phyloP scores from a whole-genome alignment of 2,888 invertebrate species.

The Mesoligia furuncula region DNA sequence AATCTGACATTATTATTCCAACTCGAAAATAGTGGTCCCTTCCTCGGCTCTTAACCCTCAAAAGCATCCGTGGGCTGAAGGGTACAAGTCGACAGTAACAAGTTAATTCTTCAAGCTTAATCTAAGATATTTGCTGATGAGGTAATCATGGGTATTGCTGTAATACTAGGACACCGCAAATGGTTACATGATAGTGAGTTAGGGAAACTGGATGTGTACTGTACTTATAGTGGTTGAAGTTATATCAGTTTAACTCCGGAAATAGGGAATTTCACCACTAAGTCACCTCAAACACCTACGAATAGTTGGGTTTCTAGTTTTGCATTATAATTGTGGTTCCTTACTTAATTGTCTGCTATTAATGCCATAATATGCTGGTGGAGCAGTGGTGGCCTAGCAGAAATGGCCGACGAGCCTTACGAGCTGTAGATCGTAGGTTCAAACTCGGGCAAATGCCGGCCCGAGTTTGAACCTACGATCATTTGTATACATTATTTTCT shows the following conservation, averaged over 20 bases:
- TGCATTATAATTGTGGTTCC: neutral
- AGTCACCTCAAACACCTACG: neutral
- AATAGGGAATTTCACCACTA: no score
- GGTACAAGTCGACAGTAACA: conserved; percentile 69
- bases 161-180: conserved; percentile 79
- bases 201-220: conserved; percentile 58
- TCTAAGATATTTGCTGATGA: conserved; percentile 83
- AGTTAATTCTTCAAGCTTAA: conserved; percentile 83
- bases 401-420: no score
- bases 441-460: no score
- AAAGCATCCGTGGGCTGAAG: conserved; percentile 50
- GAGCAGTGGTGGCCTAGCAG: no score
- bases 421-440: no score
- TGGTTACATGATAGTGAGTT: conserved; percentile 48
- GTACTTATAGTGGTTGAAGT: neutral
- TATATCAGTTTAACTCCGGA: neutral
- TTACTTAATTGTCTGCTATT: neutral
- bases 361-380: neutral
- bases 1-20: conserved; percentile 14
- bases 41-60: conserved; percentile 54
- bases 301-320: neutral
- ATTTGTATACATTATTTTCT: no score
- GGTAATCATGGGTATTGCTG: conserved; percentile 83
- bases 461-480: no score
- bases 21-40: conserved; percentile 41